These are phyloP conservation scores for Gymnorhina tibicen DNA, from an alignment of 2,113 vertebrate genomes.

Conservation along the genomic window DNA sequence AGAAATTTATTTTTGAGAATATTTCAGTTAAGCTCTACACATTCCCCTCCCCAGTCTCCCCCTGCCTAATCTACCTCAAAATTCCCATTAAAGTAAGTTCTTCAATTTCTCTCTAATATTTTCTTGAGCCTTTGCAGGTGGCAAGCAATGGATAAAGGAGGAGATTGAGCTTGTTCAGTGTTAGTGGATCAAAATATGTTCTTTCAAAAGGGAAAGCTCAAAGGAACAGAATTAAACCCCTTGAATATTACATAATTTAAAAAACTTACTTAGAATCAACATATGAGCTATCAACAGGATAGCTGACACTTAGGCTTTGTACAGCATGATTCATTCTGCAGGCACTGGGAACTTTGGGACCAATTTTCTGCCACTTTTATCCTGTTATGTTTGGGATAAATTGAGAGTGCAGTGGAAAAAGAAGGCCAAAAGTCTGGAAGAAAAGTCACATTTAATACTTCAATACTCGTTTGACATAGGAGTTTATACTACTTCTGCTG, in stretches of 20 bases:
- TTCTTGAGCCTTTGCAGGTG: not conserved
- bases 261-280: not conserved
- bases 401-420: not conserved
- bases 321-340: not conserved
- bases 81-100: not conserved
- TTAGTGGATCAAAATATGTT: not conserved
- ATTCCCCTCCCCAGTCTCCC: not conserved
- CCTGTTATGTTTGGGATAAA: not conserved
- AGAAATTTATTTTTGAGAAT: too few relatives aligned
- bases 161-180: not conserved
- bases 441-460: not conserved
- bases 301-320: not conserved
- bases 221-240: not conserved
- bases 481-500: not conserved
- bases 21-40: not conserved
- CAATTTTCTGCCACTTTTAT: not conserved
- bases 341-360: not conserved
- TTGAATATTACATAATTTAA: not conserved
- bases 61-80: not conserved
- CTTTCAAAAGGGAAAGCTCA: not conserved
- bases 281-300: not conserved
- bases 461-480: not conserved
- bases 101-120: not conserved
- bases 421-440: not conserved
- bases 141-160: not conserved